A percentile compares a stretch with the other conserved stretches of the same genome.
Conservation (phyloP, 2,888 invertebrate genomes). For the Ectemnius cavifrons region DNA sequence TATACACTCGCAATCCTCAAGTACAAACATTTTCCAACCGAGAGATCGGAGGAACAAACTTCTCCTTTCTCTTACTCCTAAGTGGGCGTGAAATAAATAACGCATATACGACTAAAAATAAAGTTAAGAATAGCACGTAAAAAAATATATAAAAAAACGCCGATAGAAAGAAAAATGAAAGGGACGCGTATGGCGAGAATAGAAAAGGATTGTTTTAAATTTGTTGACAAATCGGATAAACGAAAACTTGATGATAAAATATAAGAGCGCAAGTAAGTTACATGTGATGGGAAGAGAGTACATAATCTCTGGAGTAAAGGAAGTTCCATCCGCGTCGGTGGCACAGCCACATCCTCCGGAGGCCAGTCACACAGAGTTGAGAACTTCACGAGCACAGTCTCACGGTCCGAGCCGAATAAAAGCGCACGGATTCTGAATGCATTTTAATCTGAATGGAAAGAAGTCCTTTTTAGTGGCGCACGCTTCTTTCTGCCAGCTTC, state of each 20-base stretch:
- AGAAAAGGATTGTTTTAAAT: neutral
- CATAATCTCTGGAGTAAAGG: too few species aligned
- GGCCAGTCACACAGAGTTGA: slow-evolving; percentile 6
- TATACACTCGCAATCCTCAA: neutral
- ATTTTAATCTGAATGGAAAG: slow-evolving; percentile 29
- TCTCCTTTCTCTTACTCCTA: slow-evolving; percentile 20
- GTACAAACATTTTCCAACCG: neutral
- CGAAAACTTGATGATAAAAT: neutral
- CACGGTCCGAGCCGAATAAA: slow-evolving; percentile 3
- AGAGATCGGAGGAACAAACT: neutral
- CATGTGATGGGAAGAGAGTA: too few species aligned
- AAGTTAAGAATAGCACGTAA: slow-evolving; percentile 22
- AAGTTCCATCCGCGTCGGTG: too few species aligned
- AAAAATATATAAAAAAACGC: slow-evolving; percentile 3
- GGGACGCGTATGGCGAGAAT: neutral
- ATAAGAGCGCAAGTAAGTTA: neutral
- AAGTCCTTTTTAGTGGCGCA: slow-evolving; percentile 11
- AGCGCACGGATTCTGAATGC: slow-evolving; percentile 36
- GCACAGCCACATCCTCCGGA: slow-evolving; percentile 11
- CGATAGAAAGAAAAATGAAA: neutral
- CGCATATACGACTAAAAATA: slow-evolving; percentile 34
- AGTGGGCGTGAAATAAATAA: slow-evolving; percentile 23
- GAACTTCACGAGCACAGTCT: slow-evolving; percentile 6
- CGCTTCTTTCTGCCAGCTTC: too few species aligned
- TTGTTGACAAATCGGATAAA: too few species aligned